phyloP scores from a whole-genome alignment of 1,140 invertebrate genomes.

The Ridgeia piscesae region DNA sequence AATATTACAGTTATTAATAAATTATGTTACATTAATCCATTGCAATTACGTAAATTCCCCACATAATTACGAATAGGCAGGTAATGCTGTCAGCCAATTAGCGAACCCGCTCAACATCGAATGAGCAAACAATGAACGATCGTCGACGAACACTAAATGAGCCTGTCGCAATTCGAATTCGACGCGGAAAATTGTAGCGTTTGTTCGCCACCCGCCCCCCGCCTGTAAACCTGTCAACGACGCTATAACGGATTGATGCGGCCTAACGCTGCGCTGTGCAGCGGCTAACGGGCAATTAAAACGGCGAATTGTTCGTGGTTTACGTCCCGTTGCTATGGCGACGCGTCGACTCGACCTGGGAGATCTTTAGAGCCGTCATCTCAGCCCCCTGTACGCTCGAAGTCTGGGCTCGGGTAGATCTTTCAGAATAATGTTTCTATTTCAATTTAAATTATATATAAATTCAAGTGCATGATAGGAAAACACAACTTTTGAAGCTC shows the following conservation, averaged over 20 bases:
- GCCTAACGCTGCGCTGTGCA: background rate
- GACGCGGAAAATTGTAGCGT: background rate
- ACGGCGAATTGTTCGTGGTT: slow-evolving; percentile 9
- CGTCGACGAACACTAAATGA: background rate
- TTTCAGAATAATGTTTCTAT: too few relatives aligned
- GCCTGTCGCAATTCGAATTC: background rate
- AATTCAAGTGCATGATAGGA: too few relatives aligned
- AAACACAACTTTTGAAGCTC: too few relatives aligned
- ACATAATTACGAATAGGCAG: background rate
- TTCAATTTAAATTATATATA: too few relatives aligned
- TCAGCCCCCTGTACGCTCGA: background rate
- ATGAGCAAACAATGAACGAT: background rate
- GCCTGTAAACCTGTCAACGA: slow-evolving; percentile 1
- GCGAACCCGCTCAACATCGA: background rate
- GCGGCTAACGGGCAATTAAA: slow-evolving; percentile 10
- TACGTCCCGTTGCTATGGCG: slow-evolving; percentile 1
- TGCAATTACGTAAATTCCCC: background rate
- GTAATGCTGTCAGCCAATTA: background rate
- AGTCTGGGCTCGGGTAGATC: background rate
- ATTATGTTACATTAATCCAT: background rate
- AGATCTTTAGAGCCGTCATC: background rate
- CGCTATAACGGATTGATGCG: background rate
- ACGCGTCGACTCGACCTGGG: background rate
- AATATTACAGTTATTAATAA: background rate
- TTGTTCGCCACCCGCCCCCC: background rate